Base-by-base conservation (phyloP, 2,888 invertebrate genomes). In the Caprella mutica region DNA sequence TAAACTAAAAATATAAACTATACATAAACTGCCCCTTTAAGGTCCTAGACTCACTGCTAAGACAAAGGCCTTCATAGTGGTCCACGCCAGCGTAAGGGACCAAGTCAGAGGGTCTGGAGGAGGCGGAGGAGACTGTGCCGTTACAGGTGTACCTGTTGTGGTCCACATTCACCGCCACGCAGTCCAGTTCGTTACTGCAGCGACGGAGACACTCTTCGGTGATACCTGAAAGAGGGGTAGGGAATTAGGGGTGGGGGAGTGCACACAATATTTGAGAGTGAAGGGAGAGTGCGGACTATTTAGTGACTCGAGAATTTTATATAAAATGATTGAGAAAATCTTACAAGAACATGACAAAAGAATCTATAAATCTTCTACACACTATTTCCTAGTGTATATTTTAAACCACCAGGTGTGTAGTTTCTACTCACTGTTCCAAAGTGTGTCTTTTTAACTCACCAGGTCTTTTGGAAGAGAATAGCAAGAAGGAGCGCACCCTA, bases 121-220 rank as follows among this genome's bases (percentile, higher is more conserved):
- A 69, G 39, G 70, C 68, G 21, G 68, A 68, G 58, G 67, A 67
- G 44, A 70, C 69, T 52, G 72, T 60, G n/a, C 69, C 69, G 21
- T 68, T 68, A 61, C 74, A 74, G 40, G 73, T 71, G 60, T 71
- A 71, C 48, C 72, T 67, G 55, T 71, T 70, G 66, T 74, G 73
- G 65, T 74, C 73, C 58, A 74, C 65, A 56, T 73, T 72, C 65
- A 74, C 74, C 14, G 71, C 73, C 39, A 69, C 69, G 66, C 75
- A 75, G 26, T 69, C 69, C 6, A 69, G 68, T 48, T 71, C 70
- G 43, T 69, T 68, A 58, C 70, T 70, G 60, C 75, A 75, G 26
- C 71, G 66, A 27, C 69, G 66, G 8, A 71, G 66, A 65, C 75
- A 75, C 62, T 72, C 69, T 21, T 69, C 69, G 12, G 71, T 70